Evolutionary conservation across 2,797 vertebrate species (phyloP).

Genomic region (Sebastes flavidus): DNA sequence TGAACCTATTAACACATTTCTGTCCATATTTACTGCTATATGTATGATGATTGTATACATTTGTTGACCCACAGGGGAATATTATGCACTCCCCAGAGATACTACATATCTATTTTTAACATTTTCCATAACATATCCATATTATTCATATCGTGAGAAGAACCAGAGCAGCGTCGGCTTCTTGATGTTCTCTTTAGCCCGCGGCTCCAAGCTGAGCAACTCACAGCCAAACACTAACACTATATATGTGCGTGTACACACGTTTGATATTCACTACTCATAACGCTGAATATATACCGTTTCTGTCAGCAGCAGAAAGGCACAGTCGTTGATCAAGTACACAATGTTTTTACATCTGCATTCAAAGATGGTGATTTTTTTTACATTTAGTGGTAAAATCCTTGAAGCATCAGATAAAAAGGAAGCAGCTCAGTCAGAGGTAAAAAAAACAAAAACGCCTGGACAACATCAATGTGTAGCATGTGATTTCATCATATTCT

Average conservation of each 20-base stretch:
- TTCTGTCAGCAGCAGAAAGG: constrained; percentile 2
- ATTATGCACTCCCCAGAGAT: not conserved
- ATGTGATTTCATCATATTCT: not conserved
- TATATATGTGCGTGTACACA: constrained; percentile 1
- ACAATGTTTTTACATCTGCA: not conserved
- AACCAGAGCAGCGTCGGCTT: constrained; percentile 18
- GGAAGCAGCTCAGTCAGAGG: not conserved
- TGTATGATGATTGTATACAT: not conserved
- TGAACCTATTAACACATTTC: not conserved
- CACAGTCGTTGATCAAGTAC: not conserved
- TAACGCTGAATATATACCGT: not conserved
- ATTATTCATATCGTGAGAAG: constrained; percentile 28
- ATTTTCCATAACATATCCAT: constrained; percentile 17
- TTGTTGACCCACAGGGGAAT: not conserved
- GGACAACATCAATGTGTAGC: not conserved
- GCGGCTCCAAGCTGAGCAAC: constrained; percentile 20
- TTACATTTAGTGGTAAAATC: not conserved
- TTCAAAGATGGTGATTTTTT: not conserved
- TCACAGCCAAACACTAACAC: constrained; percentile 14
- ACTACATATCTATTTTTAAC: not conserved
- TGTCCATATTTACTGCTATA: constrained; percentile 7
- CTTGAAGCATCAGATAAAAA: not conserved
- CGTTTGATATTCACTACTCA: not conserved
- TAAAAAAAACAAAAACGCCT: not conserved
- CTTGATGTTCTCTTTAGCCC: constrained; percentile 44